These are phyloP conservation scores for Psix sp. DNA, from an alignment of 1,140 invertebrate genomes.

Conservation along the genomic window DNA sequence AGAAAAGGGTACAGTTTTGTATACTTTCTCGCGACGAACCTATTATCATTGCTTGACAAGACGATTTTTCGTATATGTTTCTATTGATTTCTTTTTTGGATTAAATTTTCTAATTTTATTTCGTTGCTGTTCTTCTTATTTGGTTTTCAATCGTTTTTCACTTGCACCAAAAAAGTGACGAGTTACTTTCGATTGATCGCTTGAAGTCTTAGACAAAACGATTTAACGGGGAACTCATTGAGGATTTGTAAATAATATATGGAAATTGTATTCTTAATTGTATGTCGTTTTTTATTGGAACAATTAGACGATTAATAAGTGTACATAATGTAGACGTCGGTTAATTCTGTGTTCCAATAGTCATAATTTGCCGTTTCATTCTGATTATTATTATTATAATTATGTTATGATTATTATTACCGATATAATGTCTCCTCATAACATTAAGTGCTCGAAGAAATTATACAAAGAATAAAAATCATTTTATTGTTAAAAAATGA, in stretches of 20 bases:
- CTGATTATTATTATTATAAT: constrained; percentile 21
- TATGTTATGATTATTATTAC: constrained; percentile 19
- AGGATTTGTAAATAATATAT: constrained; percentile 34
- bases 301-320: constrained; percentile 31
- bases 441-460: constrained; percentile 21
- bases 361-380: constrained; percentile 35
- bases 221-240: constrained; percentile 2
- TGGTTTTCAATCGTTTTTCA: neutral
- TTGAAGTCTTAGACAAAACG: no score
- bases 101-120: constrained; percentile 16
- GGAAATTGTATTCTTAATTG: constrained; percentile 24
- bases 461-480: constrained; percentile 33
- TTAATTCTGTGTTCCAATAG: constrained; percentile 30
- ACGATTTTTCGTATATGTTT: neutral
- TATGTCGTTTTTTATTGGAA: constrained; percentile 34
- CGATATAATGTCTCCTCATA: constrained; percentile 25
- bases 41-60: neutral
- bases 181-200: neutral
- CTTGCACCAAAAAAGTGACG: neutral
- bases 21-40: constrained; percentile 29
- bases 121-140: neutral
- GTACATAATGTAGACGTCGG: constrained; percentile 43
- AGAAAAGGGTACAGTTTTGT: constrained; percentile 58
- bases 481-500: constrained; percentile 25
- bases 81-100: constrained; percentile 6